These are phyloP conservation scores for Cheirogaleus medius DNA, from an alignment of 2,113 vertebrate species.

Conservation along the genomic window DNA sequence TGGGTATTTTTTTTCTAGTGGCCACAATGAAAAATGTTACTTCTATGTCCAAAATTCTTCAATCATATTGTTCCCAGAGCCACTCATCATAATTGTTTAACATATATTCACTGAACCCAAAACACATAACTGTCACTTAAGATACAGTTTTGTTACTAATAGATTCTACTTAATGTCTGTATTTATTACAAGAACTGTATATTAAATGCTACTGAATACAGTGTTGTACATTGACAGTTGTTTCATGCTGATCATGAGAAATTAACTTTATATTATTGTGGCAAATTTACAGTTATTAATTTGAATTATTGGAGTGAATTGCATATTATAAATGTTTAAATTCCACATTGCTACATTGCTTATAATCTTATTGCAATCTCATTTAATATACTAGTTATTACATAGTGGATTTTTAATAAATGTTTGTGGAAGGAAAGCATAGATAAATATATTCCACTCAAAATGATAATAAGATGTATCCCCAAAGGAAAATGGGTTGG, in stretches of 20 bases:
- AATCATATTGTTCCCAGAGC: not conserved
- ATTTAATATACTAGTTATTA: not conserved
- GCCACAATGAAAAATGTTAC: not conserved
- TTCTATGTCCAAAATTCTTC: not conserved
- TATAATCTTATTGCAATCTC: not conserved
- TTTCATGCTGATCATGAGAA: not conserved
- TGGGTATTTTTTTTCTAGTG: not conserved
- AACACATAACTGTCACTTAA: not conserved
- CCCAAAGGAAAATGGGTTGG: not conserved
- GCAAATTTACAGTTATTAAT: not conserved
- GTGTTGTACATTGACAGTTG: not conserved
- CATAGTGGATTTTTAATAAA: not conserved
- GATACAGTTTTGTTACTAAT: not conserved
- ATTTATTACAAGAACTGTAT: not conserved
- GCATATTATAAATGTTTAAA: not conserved
- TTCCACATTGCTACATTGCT: not conserved
- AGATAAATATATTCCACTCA: not conserved
- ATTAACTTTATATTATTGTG: not conserved
- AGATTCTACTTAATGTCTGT: not conserved
- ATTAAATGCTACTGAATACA: not conserved
- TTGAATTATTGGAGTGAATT: not conserved
- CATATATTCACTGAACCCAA: not conserved
- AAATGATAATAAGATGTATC: not conserved
- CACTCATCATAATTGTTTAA: not conserved
- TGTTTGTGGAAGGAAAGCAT: not conserved